Base-by-base conservation (phyloP, 92 coral and sea anemone species). In the Bergia sp. region DNA sequence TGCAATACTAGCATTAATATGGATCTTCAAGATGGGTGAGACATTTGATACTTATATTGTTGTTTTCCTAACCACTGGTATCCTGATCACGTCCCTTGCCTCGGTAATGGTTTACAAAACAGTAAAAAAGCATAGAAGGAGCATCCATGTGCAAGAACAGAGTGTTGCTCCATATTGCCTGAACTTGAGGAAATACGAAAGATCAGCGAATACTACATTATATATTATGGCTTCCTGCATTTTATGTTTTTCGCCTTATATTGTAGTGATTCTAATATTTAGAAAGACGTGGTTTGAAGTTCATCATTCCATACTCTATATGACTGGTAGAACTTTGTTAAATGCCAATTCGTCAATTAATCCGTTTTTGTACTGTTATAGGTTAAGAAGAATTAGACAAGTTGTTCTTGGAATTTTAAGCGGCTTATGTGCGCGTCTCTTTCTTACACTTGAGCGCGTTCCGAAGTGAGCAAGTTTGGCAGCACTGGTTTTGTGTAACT, bases 351-450 rank as follows among this genome's bases (percentile, higher is more conserved):
- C 69, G 23, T 58, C 84, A 29, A 53, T 80, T 6, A 80, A 80
- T 80, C 84, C 84, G 6, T 80, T 80, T 10, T 53, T 80, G 84
- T 80, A 80, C 29, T 80, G 84, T 13, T 55, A 55, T 37, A 80
- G 84, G 37, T 37, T 80, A 53, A 23, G 71, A 57, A 80, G 71
- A 80, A 37, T 80, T 57, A 71, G 84, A 36, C 45, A 36, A 10
- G 21, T 80, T 55, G 84, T 80, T 53, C 10, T 50, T 7, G 36
- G 36, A 29, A 29, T 37, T 29, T 53, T 80, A 3, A 53, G 23
- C 18, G 40, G 53, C 20, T 36, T 9, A 21, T 45, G 7, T 0
- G 4, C 16, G 6, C 21, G 7, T 12, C 36, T 18, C 13, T 77
- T 21, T 5, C 29, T 29, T 8, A 58, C 18, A 8, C 11, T 58